These are phyloP conservation scores for Zingel zingel DNA, from an alignment of 2,113 vertebrate species.

Conservation along the genomic window DNA sequence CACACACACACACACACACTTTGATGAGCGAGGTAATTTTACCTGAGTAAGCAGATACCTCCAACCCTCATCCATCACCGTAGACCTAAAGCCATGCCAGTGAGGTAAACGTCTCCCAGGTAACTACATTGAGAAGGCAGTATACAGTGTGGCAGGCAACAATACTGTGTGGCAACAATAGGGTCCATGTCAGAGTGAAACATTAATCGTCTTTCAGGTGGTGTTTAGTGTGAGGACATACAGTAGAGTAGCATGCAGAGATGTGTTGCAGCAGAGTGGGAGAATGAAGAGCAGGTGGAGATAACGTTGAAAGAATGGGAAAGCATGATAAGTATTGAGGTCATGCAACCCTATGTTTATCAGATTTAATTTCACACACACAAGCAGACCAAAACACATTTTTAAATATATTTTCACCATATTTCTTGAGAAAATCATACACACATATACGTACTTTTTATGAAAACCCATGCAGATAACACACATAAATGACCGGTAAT, in stretches of 20 bases:
- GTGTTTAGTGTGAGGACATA: neutral
- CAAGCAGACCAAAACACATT: no score
- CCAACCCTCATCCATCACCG: constrained; percentile 57
- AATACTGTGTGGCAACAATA: constrained; percentile 23
- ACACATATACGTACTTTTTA: neutral
- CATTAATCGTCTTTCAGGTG: constrained; percentile 1
- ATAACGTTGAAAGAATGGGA: neutral
- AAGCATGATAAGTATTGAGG: neutral
- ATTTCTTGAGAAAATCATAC: neutral
- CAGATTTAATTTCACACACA: neutral
- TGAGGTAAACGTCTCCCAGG: constrained; percentile 67
- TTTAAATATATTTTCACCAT: neutral
- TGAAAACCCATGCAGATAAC: neutral
- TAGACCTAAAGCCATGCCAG: constrained; percentile 20
- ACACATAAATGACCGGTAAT: constrained; percentile 5
- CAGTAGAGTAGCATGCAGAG: neutral
- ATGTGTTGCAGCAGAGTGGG: neutral
- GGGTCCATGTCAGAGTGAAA: neutral
- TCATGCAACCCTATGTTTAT: neutral
- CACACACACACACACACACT: constrained; percentile 40
- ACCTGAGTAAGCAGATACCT: constrained; percentile 77
- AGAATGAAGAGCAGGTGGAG: neutral
- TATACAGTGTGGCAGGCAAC: neutral
- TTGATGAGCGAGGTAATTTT: constrained; percentile 64
- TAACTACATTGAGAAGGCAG: constrained; percentile 52